These are phyloP conservation scores for Drosophila infuscata DNA, from an alignment of 2,888 invertebrate species.

Conservation along the genomic window DNA sequence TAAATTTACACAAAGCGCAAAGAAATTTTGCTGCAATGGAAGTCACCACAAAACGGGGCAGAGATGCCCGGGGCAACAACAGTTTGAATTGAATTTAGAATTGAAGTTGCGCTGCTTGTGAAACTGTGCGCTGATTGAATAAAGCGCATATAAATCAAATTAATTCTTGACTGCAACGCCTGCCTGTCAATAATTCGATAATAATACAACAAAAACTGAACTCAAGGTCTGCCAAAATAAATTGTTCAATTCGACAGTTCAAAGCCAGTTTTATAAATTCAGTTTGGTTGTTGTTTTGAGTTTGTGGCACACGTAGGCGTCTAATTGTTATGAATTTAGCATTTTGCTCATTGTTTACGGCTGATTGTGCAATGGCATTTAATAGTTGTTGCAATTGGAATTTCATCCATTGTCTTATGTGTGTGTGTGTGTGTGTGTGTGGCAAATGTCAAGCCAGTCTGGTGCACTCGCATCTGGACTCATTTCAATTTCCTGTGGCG, in stretches of 20 bases:
- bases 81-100: conserved; percentile 21
- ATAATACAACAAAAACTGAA: conserved; percentile 27
- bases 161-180: conserved; percentile 29
- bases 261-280: conserved; percentile 27
- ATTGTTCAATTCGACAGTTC: conserved; percentile 35
- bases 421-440: conserved; percentile 8
- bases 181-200: conserved; percentile 54
- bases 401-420: conserved; percentile 47
- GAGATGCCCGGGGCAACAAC: neutral
- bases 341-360: conserved; percentile 25
- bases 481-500: conserved; percentile 40
- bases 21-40: conserved; percentile 18
- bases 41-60: conserved; percentile 7
- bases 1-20: conserved; percentile 5
- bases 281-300: conserved; percentile 8
- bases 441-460: conserved; percentile 57
- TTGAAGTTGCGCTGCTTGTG: conserved; percentile 2
- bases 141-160: conserved; percentile 59
- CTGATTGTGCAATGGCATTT: conserved; percentile 62
- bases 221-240: conserved; percentile 49
- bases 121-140: conserved; percentile 41
- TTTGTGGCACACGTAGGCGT: conserved; percentile 70
- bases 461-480: neutral
- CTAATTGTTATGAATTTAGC: conserved; percentile 66
- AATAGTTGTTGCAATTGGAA: conserved; percentile 42